phyloP scores from a whole-genome alignment of 2,888 invertebrate species.

The Ramazzottius varieornatus region DNA sequence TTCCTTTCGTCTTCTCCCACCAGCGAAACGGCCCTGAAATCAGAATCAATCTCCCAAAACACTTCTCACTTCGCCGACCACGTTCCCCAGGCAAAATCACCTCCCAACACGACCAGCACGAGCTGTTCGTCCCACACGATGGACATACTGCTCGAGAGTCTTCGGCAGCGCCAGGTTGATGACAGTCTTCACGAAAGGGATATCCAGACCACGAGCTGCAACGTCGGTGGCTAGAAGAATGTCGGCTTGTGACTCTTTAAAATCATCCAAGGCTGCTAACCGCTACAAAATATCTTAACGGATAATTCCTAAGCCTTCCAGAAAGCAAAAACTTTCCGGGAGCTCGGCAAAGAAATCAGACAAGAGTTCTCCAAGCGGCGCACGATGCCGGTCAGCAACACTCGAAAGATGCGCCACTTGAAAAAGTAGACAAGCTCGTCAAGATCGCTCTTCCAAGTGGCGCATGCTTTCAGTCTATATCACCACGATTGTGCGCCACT shows the following conservation, averaged over 20 bases:
- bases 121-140: conserved; percentile 79
- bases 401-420: too few relatives aligned
- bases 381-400: too few relatives aligned
- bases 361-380: too few relatives aligned
- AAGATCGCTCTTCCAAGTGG: too few relatives aligned
- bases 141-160: conserved; percentile 81
- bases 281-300: conserved; percentile 34
- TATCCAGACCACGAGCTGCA: conserved; percentile 77
- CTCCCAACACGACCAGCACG: conserved; percentile 47
- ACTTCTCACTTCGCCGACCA: neutral
- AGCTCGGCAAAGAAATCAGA: too few relatives aligned
- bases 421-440: too few relatives aligned
- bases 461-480: too few relatives aligned
- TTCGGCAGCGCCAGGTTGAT: conserved; percentile 47
- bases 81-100: neutral
- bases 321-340: too few relatives aligned
- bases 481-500: too few relatives aligned
- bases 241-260: conserved; percentile 39
- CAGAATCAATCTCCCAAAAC: neutral
- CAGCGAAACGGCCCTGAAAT: conserved; percentile 47
- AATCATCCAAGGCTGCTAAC: conserved; percentile 56
- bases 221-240: conserved; percentile 70
- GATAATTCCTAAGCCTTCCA: too few relatives aligned
- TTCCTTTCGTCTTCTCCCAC: conserved; percentile 75
- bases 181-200: conserved; percentile 78